These are phyloP conservation scores for Leptobrachium leishanense DNA, from an alignment of 2,113 vertebrate species.

Conservation along the genomic window DNA sequence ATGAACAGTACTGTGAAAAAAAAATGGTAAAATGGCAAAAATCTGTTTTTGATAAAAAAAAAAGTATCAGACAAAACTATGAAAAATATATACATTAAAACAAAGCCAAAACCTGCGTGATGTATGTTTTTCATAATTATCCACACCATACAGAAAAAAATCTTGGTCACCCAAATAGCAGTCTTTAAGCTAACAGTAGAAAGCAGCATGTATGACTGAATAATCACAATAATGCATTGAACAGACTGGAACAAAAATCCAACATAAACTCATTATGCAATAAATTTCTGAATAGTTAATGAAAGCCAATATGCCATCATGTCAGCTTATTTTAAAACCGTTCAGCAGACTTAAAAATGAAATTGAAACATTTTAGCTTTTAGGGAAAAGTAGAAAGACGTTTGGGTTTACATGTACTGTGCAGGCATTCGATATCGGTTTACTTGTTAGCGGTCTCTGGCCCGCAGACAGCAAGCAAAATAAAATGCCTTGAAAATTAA, in stretches of 20 bases:
- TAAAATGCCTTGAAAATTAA: conserved; percentile 31
- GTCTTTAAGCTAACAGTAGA: too few species aligned
- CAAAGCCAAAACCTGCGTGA: too few species aligned
- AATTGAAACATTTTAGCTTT: conserved; percentile 1
- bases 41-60: too few species aligned
- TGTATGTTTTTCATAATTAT: too few species aligned
- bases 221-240: background rate
- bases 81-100: too few species aligned
- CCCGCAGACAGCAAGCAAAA: conserved; percentile 17
- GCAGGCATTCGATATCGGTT: conserved; percentile 10
- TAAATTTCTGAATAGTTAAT: background rate
- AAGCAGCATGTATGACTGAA: too few species aligned
- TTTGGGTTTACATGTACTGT: conserved; percentile 3
- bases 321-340: conserved; percentile 1
- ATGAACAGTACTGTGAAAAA: too few species aligned
- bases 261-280: background rate
- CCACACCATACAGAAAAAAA: too few species aligned
- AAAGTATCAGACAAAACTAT: too few species aligned
- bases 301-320: conserved; percentile 9
- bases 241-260: conserved; percentile 12
- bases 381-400: background rate
- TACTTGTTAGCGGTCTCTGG: conserved; percentile 40
- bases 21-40: too few species aligned
- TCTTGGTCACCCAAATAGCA: too few species aligned
- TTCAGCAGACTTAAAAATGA: conserved; percentile 1